Evolutionary conservation across 2,797 vertebrate species (phyloP).

Genomic region (Graptemys geographica): DNA sequence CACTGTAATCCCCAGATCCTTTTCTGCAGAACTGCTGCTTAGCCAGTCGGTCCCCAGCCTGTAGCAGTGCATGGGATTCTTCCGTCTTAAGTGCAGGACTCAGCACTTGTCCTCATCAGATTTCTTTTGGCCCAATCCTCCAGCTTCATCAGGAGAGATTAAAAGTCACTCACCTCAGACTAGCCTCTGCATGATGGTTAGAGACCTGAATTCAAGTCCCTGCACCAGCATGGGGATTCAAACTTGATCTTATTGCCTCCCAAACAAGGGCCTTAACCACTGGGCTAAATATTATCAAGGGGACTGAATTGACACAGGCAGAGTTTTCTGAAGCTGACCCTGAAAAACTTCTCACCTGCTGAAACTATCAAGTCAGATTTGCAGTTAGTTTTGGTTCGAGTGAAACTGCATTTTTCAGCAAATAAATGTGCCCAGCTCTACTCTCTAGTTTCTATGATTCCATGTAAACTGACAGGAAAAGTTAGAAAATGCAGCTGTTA

Average conservation of each 20-base stretch:
- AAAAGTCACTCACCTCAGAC: background rate
- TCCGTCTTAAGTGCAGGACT: no score
- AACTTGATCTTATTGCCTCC: background rate
- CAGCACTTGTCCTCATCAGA: no score
- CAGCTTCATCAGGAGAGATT: background rate
- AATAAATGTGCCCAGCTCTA: background rate
- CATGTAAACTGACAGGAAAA: background rate
- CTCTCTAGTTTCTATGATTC: background rate
- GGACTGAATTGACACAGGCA: background rate
- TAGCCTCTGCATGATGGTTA: background rate
- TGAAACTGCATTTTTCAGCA: background rate
- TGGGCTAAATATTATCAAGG: background rate
- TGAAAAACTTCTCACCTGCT: background rate
- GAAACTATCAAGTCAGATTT: background rate
- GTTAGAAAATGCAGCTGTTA: conserved; percentile 2
- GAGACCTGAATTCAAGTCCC: background rate
- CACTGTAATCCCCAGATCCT: no score
- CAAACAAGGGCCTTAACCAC: background rate
- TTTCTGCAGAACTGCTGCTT: no score
- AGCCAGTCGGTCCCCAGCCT: no score
- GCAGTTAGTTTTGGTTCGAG: background rate
- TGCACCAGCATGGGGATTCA: background rate
- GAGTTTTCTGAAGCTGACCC: background rate
- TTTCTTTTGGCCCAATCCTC: no score
- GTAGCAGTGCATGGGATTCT: no score